Base-by-base conservation (phyloP, 2,113 vertebrate genomes). In the Rhinoderma darwinii region DNA sequence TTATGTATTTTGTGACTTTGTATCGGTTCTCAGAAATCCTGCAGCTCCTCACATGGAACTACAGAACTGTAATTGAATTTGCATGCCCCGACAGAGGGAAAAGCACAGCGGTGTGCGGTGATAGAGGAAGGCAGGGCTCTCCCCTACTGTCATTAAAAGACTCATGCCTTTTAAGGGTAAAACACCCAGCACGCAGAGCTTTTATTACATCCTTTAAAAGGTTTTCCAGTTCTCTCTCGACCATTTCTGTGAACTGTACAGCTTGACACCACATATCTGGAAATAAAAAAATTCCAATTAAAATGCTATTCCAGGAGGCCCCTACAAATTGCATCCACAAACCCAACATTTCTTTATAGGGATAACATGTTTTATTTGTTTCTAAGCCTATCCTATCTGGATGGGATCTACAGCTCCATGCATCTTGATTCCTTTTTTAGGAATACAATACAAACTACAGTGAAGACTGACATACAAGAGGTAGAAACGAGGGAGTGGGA, bases 151-250 rank as follows among this genome's bases (percentile, higher is more conserved):
- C 72, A 63, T 37, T 76, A 74, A 39, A 25, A 86, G 32, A 35
- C 59, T 75, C 43, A 44, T 51, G 66, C 84, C 84, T 86, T 86
- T 86, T 86, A 86, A 86, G 84, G 84, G 41, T 47, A 86, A 86
- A 86, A 51, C 73, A 63, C 35, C 37, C 63, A 30, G 35, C 43
- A 30, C 68, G 76, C 84, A 6, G 14, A 35, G 61, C 50, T 86
- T 86, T 80, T 86, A 80, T 72, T 44, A 75, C 61, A 86, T 35
- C 20, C 63, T 66, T 68, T 51, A 66, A 86, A 68, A 59, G 41
- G 74, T 61, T 86, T 86, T 61, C 84, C 56, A 68, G 15, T 59
- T 50, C 74, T 50, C 41, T 63, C 41, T 32, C 73, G 15, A 44
- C 27, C 47, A 35, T 30, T 44, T 85, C 74, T 47, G 61, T 70